phyloP scores from a whole-genome alignment of 2,797 vertebrate genomes.

The Labeo calbasu region DNA sequence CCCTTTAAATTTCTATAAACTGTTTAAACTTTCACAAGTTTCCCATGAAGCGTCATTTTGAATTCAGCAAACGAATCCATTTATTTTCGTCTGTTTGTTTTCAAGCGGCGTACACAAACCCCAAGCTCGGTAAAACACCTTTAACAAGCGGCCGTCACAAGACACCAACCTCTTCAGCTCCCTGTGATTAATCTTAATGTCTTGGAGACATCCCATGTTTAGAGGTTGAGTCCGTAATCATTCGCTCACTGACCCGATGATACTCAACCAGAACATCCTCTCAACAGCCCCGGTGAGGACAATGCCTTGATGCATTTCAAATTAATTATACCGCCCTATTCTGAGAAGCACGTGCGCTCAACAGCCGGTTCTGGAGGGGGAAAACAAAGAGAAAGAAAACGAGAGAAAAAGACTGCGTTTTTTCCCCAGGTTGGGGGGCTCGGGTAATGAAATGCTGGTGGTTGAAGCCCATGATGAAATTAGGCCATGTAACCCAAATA shows the following conservation, averaged over 20 bases:
- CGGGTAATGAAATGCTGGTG: conserved; percentile 76
- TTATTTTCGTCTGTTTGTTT: conserved; percentile 34
- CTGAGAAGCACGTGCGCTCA: conserved; percentile 39
- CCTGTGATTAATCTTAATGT: conserved; percentile 81
- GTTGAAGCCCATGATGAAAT: conserved; percentile 76
- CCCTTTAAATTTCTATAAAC: neutral
- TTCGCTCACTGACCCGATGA: conserved; percentile 82
- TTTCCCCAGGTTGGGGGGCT: conserved; percentile 58
- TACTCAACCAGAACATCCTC: conserved; percentile 67
- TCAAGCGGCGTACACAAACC: conserved; percentile 28
- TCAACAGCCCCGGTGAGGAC: conserved; percentile 61
- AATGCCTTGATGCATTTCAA: conserved; percentile 69
- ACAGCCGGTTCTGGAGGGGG: conserved; percentile 53
- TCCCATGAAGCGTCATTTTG: neutral
- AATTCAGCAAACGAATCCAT: neutral
- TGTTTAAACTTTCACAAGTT: conserved; percentile 2
- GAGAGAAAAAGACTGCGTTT: conserved; percentile 40
- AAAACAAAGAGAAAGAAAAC: conserved; percentile 48
- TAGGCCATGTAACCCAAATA: conserved; percentile 84
- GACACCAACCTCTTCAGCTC: conserved; percentile 52
- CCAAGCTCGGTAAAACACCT: conserved; percentile 33
- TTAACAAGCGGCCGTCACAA: conserved; percentile 45
- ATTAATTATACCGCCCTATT: conserved; percentile 61
- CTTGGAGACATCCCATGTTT: conserved; percentile 69
- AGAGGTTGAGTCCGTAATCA: conserved; percentile 81